Evolutionary conservation across 2,888 invertebrate genomes (phyloP).

Genomic region (Pseudanteris insignis): DNA sequence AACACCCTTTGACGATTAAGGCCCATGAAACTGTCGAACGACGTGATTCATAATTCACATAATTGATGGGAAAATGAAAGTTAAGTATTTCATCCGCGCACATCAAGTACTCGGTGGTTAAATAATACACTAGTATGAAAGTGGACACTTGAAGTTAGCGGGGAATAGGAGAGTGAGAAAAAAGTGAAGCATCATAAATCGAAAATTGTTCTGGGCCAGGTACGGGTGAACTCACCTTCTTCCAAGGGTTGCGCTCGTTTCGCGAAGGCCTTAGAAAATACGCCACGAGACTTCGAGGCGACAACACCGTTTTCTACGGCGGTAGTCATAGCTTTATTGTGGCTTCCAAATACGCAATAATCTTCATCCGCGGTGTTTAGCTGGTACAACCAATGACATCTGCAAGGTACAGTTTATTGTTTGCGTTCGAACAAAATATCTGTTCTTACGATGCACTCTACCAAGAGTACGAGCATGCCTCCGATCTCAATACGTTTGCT

Average conservation of each 20-base stretch:
- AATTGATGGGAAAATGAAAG: slow-evolving; percentile 23
- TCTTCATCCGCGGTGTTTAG: slow-evolving; percentile 42
- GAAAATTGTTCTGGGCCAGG: slow-evolving; percentile 16
- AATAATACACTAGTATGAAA: slow-evolving; percentile 7
- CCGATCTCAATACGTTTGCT: slow-evolving; percentile 4
- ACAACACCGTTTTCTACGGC: slow-evolving; percentile 58
- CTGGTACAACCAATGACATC: slow-evolving; percentile 46
- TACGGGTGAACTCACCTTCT: slow-evolving; percentile 58
- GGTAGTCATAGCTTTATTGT: slow-evolving; percentile 55
- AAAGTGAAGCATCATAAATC: no score
- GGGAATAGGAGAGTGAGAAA: no score
- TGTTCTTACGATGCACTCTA: slow-evolving; percentile 26
- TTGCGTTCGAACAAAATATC: slow-evolving; percentile 23
- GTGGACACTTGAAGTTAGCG: slow-evolving; percentile 24
- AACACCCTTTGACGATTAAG: no score
- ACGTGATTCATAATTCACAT: slow-evolving; percentile 1
- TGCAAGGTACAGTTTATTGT: slow-evolving; percentile 48
- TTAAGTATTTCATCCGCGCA: slow-evolving; percentile 25
- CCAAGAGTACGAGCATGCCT: background rate
- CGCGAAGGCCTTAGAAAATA: slow-evolving; percentile 61
- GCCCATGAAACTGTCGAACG: no score
- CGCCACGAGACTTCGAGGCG: slow-evolving; percentile 57
- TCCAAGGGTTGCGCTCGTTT: slow-evolving; percentile 62
- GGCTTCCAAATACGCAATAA: slow-evolving; percentile 31
- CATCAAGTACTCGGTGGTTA: slow-evolving; percentile 18